A percentile compares a stretch with the other conserved stretches of the same genome.
phyloP scores from a whole-genome alignment of 1,140 invertebrate genomes.

The Megalopta genalis region DNA sequence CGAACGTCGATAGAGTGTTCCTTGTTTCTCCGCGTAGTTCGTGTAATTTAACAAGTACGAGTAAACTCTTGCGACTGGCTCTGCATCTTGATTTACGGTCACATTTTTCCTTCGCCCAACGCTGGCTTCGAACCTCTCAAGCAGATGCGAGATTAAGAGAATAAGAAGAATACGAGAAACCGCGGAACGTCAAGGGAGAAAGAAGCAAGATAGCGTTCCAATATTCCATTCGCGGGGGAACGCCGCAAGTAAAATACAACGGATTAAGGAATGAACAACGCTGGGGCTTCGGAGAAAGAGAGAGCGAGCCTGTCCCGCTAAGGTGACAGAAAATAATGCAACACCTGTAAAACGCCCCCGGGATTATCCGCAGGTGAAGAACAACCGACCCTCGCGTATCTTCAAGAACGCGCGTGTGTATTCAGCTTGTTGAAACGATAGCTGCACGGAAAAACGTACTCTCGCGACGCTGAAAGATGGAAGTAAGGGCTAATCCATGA shows the following conservation, averaged over 20 bases:
- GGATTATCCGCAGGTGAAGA: conserved; percentile 36
- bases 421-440: conserved; percentile 28
- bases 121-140: no score
- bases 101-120: no score
- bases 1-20: no score
- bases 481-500: conserved; percentile 40
- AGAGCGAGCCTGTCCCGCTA: no score
- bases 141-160: background rate
- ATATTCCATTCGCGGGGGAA: background rate
- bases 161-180: background rate
- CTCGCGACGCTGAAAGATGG: background rate
- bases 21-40: no score
- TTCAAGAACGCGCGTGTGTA: conserved; percentile 16
- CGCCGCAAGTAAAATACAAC: background rate
- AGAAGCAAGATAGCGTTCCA: background rate
- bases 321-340: conserved; percentile 41
- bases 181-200: background rate
- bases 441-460: conserved; percentile 13
- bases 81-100: no score
- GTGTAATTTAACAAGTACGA: no score
- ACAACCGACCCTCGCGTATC: conserved; percentile 12
- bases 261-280: conserved; percentile 5
- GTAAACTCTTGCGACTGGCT: no score
- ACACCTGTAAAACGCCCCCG: conserved; percentile 38
- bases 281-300: background rate